These are phyloP conservation scores for Anomalospiza imberbis DNA, from an alignment of 2,797 vertebrate species.

Conservation along the genomic window DNA sequence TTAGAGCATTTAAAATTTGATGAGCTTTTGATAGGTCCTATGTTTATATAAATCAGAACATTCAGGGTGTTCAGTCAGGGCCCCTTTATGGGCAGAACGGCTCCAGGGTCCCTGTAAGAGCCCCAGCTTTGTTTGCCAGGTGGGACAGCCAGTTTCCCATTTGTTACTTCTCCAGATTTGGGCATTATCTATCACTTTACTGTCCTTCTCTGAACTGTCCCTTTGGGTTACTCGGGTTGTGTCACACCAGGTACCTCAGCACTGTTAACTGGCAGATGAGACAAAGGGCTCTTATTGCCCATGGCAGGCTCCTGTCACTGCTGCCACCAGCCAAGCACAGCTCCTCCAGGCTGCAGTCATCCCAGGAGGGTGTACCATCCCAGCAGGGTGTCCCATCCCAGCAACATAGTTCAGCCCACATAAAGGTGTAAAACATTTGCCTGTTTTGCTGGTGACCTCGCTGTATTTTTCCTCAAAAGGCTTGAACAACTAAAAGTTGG, in stretches of 20 bases:
- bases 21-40: background rate
- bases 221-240: background rate
- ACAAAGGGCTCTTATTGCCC: background rate
- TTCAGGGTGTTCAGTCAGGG: background rate
- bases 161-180: background rate
- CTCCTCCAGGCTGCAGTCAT: background rate
- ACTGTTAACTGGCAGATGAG: background rate
- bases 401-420: background rate
- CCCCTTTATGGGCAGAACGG: background rate
- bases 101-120: background rate
- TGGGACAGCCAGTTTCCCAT: background rate
- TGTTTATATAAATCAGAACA: background rate
- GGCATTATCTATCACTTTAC: background rate
- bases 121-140: background rate
- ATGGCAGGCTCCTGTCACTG: background rate
- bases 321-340: background rate
- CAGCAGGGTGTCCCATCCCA: background rate
- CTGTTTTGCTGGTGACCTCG: background rate
- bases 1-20: background rate
- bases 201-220: background rate
- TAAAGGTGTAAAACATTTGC: background rate
- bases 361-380: background rate
- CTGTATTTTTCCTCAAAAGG: background rate
- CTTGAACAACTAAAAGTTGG: background rate
- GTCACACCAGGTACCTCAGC: background rate